Evolutionary conservation across 2,113 vertebrate species (phyloP).

Genomic region (Enhydra lutris): DNA sequence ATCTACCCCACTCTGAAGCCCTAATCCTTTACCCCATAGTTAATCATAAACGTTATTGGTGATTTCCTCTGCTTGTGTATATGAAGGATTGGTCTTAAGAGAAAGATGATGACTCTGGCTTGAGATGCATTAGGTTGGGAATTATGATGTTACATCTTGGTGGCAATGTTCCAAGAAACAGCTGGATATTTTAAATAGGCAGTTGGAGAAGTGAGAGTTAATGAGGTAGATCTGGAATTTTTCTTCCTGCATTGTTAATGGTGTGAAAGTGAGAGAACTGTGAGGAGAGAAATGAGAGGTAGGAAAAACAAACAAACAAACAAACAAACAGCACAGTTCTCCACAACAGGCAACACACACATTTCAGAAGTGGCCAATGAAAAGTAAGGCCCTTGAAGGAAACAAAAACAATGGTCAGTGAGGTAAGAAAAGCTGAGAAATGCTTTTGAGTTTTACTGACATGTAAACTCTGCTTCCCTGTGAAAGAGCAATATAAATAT

Average conservation of each 20-base stretch:
- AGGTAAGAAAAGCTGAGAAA: neutral
- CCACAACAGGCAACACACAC: neutral
- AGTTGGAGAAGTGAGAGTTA: slow-evolving; percentile 16
- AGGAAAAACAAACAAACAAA: neutral
- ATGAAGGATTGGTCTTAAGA: slow-evolving; percentile 40
- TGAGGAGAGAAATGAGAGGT: neutral
- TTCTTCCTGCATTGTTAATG: neutral
- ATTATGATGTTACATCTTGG: slow-evolving; percentile 3
- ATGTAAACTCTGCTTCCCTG: neutral
- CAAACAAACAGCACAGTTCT: neutral
- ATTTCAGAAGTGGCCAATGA: neutral
- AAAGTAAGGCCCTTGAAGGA: neutral
- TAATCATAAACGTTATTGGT: neutral
- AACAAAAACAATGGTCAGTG: neutral
- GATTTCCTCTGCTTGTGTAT: neutral
- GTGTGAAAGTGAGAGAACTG: neutral
- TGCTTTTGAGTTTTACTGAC: neutral
- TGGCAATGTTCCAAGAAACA: slow-evolving; percentile 52
- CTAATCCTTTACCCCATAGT: neutral
- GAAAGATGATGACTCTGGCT: slow-evolving; percentile 1
- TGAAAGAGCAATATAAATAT: neutral
- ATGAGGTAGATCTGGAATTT: neutral
- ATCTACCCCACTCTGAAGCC: neutral
- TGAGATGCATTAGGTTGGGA: neutral
- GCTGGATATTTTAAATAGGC: slow-evolving; percentile 41